These are phyloP conservation scores for Chrysaora quinquecirrha DNA, from an alignment of 30 jellyfish, hydroid and myxozoan species.

Conservation along the genomic window DNA sequence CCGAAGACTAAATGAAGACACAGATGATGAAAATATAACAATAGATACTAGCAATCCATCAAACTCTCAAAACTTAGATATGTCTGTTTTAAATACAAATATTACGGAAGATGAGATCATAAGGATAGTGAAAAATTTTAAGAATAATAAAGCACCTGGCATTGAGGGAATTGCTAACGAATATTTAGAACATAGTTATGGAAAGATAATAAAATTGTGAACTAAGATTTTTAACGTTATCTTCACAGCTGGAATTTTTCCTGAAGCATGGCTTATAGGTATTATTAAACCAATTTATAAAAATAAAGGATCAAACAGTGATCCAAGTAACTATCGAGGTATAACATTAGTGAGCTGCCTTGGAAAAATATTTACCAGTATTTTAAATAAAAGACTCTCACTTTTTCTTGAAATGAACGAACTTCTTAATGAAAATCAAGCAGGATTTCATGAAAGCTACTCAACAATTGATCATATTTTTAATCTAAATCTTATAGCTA, in stretches of 20 bases:
- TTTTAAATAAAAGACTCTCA: slow-evolving; percentile 22
- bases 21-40: not conserved
- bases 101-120: slow-evolving; percentile 17
- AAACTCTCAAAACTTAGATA: not conserved
- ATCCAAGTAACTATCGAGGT: slow-evolving; percentile 19
- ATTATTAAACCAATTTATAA: slow-evolving; percentile 14
- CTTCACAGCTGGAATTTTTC: slow-evolving; percentile 12
- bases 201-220: not conserved
- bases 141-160: slow-evolving; percentile 21
- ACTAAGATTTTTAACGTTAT: slow-evolving; percentile 2
- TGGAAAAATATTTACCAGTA: slow-evolving; percentile 26
- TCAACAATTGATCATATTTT: slow-evolving; percentile 11
- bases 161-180: slow-evolving; percentile 14
- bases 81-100: not conserved
- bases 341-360: slow-evolving; percentile 26
- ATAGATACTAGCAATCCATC: not conserved
- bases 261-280: slow-evolving; percentile 26
- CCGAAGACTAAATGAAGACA: not conserved
- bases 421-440: slow-evolving; percentile 30
- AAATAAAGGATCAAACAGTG: slow-evolving; percentile 4
- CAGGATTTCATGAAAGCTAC: slow-evolving; percentile 14
- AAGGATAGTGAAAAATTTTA: not conserved
- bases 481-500: not conserved
- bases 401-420: slow-evolving; percentile 4
- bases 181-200: slow-evolving; percentile 1